Evolutionary conservation across 2,888 invertebrate species (phyloP).

Genomic region (Acrobasis suavella): DNA sequence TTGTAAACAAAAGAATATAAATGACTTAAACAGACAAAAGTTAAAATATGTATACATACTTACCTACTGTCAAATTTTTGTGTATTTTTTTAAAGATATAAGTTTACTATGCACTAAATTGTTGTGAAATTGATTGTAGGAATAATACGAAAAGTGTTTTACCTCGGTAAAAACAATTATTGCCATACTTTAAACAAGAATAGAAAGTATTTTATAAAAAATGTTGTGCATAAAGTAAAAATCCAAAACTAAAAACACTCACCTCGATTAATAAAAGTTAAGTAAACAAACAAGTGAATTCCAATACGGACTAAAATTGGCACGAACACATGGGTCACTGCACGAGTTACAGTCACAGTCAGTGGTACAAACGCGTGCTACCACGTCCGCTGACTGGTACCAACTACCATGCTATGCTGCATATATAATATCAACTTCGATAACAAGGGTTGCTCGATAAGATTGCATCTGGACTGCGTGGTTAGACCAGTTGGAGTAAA

Average conservation of each 20-base stretch:
- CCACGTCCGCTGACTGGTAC: not conserved
- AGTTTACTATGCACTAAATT: no score
- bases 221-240: not conserved
- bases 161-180: no score
- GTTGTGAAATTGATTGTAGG: no score
- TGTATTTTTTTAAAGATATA: no score
- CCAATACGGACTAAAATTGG: not conserved
- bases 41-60: no score
- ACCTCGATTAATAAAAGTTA: not conserved
- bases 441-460: conserved; percentile 20
- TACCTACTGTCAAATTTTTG: no score
- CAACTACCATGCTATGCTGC: conserved; percentile 11
- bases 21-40: not conserved
- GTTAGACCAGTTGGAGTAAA: conserved; percentile 11
- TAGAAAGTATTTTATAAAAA: not conserved
- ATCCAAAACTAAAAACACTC: not conserved
- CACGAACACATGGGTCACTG: conserved; percentile 7
- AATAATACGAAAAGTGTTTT: no score
- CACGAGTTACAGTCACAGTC: not conserved
- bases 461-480: conserved; percentile 15
- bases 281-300: conserved; percentile 5
- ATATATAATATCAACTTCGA: conserved; percentile 9
- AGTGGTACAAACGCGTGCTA: not conserved
- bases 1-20: not conserved
- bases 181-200: no score